Evolutionary conservation across 2,113 vertebrate genomes (phyloP), one percentile per base, ranked within the genome.

Genomic region (Chauna torquata): DNA sequence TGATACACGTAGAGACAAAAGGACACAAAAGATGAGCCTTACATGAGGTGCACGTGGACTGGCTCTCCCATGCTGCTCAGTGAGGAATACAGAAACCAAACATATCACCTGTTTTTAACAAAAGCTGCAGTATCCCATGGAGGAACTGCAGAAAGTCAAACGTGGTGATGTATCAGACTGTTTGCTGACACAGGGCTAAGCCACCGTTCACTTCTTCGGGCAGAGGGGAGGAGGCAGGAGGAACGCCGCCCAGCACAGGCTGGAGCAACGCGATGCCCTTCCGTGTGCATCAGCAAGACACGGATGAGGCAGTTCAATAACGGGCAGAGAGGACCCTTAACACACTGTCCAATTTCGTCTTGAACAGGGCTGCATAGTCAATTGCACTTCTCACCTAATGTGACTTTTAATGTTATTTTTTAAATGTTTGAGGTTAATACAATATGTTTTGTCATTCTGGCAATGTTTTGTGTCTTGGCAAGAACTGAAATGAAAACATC

Each of bases 11-110:
- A 30, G 70, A 68, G 45, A 62, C 54, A 86, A 68, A 69, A 44
- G 3, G 27, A 52, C 45, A 66, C 12, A 66, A 47, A 62, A 62
- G 6, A 44, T 4, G 42, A 1, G 19, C 20, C 5, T 77, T 66
- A 61, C 1, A 4, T 11, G 20, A 57, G 12, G 32, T 4, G 3
- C 34, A 65, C 0, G 0, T 2, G 20, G 54, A 54, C 17, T 23
- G 22, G 32, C 34, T 36, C 11, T 71, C 25, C 16, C 7, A 3
- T 1, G 4, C 5, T 16, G n/a, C 32, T 76, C n/a, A 22, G 38
- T 16, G 19, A 52, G 50, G 23, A 88, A 62, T 9, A 65, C 1
- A 4, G 27, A 61, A n/a, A 66, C 42, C 18, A 27, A 81, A 66
- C 15, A 50, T 4, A 20, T 40, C 2, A 50, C 1, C 40, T 25